Percentiles rank a stretch among this genome's conserved stretches.
These are phyloP conservation scores for Dinothrombium tinctorium DNA, from an alignment of 1,140 invertebrate species.

Conservation along the genomic window DNA sequence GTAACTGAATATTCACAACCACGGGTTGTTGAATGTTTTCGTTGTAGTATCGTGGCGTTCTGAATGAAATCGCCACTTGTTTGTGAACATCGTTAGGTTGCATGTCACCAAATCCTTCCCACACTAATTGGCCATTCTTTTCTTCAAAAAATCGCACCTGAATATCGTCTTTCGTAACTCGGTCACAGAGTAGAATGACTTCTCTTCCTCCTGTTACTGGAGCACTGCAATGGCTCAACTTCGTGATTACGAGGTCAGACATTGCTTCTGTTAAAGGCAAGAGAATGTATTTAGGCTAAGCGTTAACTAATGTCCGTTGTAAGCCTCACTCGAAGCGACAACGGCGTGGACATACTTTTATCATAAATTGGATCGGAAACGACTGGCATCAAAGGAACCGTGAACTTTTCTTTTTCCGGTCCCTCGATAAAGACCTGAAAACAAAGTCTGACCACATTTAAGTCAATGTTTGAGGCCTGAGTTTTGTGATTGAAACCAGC, in stretches of 20 bases:
- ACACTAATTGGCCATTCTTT: slow-evolving; percentile 35
- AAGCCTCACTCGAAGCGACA: neutral
- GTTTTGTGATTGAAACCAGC: slow-evolving; percentile 63
- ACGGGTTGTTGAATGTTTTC: slow-evolving; percentile 38
- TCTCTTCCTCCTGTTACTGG: slow-evolving; percentile 57
- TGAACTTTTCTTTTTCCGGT: slow-evolving; percentile 45
- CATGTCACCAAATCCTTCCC: slow-evolving; percentile 69
- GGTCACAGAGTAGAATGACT: slow-evolving; percentile 79
- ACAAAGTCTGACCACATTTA: slow-evolving; percentile 75
- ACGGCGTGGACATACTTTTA: slow-evolving; percentile 41
- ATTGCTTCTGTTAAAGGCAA: slow-evolving; percentile 44
- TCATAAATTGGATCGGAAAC: slow-evolving; percentile 82
- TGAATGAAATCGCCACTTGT: slow-evolving; percentile 67
- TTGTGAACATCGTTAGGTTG: slow-evolving; percentile 73
- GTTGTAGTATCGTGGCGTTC: slow-evolving; percentile 35
- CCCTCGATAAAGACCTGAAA: slow-evolving; percentile 81
- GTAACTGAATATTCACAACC: slow-evolving; percentile 54
- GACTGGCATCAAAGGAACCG: slow-evolving; percentile 50
- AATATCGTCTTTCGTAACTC: slow-evolving; percentile 65
- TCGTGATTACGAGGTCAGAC: slow-evolving; percentile 67
- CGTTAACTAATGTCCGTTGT: neutral
- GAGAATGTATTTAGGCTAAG: neutral
- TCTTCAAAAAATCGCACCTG: slow-evolving; percentile 69
- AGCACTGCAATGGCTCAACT: slow-evolving; percentile 57
- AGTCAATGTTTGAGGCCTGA: slow-evolving; percentile 61